phyloP scores from a whole-genome alignment of 2,797 vertebrate genomes.

The Sciurus vulgaris region DNA sequence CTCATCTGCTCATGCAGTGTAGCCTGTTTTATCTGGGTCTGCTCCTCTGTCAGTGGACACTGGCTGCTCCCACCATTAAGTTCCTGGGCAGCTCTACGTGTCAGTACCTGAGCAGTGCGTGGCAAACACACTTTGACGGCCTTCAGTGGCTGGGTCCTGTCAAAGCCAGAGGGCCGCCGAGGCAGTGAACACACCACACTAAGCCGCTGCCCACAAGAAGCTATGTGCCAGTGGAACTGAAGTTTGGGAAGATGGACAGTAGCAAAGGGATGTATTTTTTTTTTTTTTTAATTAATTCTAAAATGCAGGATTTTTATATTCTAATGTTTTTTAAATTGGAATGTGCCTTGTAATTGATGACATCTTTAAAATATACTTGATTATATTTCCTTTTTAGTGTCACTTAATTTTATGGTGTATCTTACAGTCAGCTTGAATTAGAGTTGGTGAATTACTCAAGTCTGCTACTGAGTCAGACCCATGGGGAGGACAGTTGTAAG shows the following conservation, averaged over 20 bases:
- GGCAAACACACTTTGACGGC: neutral
- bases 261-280: conserved; percentile 14
- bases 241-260: neutral
- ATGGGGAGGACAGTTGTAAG: neutral
- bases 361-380: conserved; percentile 31
- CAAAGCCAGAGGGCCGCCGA: neutral
- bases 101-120: neutral
- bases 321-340: neutral
- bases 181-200: neutral
- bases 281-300: neutral
- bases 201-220: neutral
- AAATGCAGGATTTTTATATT: neutral
- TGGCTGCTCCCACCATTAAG: neutral
- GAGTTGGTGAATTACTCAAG: conserved; percentile 9
- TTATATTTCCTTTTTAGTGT: conserved; percentile 37
- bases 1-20: neutral
- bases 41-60: neutral
- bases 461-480: neutral
- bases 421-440: conserved; percentile 7
- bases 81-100: neutral
- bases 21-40: neutral
- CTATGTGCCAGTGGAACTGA: neutral
- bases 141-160: neutral
- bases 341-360: neutral
- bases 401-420: neutral